Base-by-base conservation (phyloP, 53 echinoderm and acorn worm species). In the Temnopleurus reevesii region DNA sequence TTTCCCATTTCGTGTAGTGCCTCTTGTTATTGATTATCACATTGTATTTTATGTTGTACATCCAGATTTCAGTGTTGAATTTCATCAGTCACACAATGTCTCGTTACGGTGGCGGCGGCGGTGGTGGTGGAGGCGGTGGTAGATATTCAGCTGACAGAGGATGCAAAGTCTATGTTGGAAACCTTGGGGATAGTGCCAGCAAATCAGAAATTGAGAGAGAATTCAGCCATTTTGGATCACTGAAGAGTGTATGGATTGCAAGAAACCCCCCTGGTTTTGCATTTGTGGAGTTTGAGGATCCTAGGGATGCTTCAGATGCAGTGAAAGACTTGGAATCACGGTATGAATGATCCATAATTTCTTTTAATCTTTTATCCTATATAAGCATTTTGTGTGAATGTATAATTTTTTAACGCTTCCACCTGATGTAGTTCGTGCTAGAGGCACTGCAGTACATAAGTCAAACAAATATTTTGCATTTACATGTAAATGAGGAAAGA, bases 261-360 rank as follows among this genome's bases (percentile, higher is more conserved):
- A 93, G 95, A 55, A 94, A 97, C 6, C 98, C 98, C 6, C 98
- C 98, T 18, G 98, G 98, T 28, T 97, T 97, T 87, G 98, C 98
- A 1, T 97, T 97, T 26, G 92, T 97, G 0, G 95, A 95, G 83
- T 97, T 87, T 91, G 94, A 95, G 23, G 91, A 95, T 43, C 79
- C 90, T 6, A 90, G 94, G 10, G 98, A 97, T 93, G 98, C 98
- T 9, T 65, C 87, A 15, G 93, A 94, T 92, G 94, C 98, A 5
- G 91, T 93, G 6, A 90, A 71, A 13, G 94, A 83, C 2, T 61
- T 97, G 33, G 91, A 97, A 89, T 91, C 90, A 58, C 90, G 91
- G 98, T 97, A 94, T 82, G 83, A 83, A 12, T 10, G 92, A 12
- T 21, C 23, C 9, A 77, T 94, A 53, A 53, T 65, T 65, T 30